Evolutionary conservation across 2,888 invertebrate species (phyloP).

Genomic region (Timandra comae): DNA sequence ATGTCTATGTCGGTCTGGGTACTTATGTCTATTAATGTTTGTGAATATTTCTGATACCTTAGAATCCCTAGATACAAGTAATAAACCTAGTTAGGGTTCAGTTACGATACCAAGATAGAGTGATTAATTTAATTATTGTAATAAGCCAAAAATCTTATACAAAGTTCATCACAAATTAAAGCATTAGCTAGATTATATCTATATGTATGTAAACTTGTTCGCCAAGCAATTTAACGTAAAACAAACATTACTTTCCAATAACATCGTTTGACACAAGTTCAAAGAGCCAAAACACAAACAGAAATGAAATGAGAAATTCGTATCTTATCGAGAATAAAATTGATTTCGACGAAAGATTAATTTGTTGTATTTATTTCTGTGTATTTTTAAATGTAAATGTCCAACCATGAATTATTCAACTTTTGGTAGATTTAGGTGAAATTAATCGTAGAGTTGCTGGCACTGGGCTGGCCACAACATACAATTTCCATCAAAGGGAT

Average conservation of each 20-base stretch:
- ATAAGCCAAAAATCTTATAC: too few relatives aligned
- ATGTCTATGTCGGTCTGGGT: too few relatives aligned
- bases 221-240: neutral
- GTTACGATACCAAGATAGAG: too few relatives aligned
- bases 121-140: too few relatives aligned
- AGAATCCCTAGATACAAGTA: too few relatives aligned
- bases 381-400: conserved; percentile 23
- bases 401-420: conserved; percentile 28
- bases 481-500: conserved; percentile 63
- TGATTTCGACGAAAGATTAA: conserved; percentile 2
- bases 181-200: too few relatives aligned
- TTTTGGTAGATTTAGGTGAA: conserved; percentile 41
- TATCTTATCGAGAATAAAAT: conserved; percentile 7
- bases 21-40: too few relatives aligned
- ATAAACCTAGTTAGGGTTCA: too few relatives aligned
- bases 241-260: neutral
- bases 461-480: conserved; percentile 47
- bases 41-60: too few relatives aligned
- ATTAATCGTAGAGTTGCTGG: conserved; percentile 53
- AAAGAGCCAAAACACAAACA: conserved; percentile 9
- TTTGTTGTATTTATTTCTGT: conserved; percentile 15
- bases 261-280: conserved; percentile 8
- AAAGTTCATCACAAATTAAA: too few relatives aligned
- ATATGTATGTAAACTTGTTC: conserved; percentile 1
- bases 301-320: conserved; percentile 4